Base-by-base conservation (phyloP, 2,113 vertebrate genomes). In the Stictonetta naevosa region DNA sequence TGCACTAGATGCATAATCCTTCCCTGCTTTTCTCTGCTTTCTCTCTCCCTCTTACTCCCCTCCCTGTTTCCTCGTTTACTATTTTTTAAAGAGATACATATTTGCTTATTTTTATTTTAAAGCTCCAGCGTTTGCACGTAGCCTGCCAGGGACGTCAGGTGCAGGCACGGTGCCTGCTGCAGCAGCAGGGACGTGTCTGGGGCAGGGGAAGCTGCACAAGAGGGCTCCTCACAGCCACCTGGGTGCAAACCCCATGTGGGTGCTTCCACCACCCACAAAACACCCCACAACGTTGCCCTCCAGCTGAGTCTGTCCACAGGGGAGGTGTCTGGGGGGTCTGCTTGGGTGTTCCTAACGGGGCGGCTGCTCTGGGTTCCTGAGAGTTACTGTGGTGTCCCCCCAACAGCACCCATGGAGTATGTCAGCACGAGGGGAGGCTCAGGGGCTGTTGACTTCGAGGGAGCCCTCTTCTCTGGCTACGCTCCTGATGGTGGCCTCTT, bases 401-500 rank as follows among this genome's bases (percentile, higher is more conserved):
- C 6, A 13, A 13, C 50, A 78, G 63, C 74, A 84, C 75, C 46
- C 82, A 99, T 99, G 99, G 94, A 95, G 86, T 99, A 99, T 9
- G 50, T 98, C 95, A 99, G 99, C 91, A 99, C 99, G 0, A 98
- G 99, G 7, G 99, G 99, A 19, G 96, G 96, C 3, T 77, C 95
- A 10, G 73, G 52, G 3, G 92, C 96, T 0, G 92, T 98, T 10
- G 86, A 97, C 94, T 99, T 99, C 63, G 95, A 97, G 82, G 98
- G 97, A 18, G 98, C 98, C 19, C 98, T 99, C 29, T 98, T 99
- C 83, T 98, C 99, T 0, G 99, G 99, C 33, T 99, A 97, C 2
- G 99, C 99, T 0, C 90, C 98, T 0, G 99, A 99, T 0, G 98
- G 99, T 0, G 99, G 99, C 20, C 99, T 99, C 97, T 99, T 99